Base-by-base conservation (phyloP, 2,888 invertebrate genomes). In the Cloeon dipterum region DNA sequence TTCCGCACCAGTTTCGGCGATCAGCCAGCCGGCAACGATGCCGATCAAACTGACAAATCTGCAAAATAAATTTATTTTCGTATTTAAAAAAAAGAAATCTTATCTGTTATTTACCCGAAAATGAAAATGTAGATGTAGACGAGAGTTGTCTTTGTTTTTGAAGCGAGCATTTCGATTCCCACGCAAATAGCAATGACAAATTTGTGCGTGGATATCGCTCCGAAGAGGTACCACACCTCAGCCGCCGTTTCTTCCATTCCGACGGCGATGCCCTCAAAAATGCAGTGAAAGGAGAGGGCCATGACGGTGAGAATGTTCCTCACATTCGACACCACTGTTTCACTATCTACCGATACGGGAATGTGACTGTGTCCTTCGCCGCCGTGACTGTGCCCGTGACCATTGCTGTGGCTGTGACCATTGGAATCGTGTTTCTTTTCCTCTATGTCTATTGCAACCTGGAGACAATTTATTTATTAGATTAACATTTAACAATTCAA, bases 41-140 rank as follows among this genome's bases (percentile, higher is more conserved):
- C 65, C 65, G 25, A 63, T 38, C 0, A 64, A 57, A 2, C 61
- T 51, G 32, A 59, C 58, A 5, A 59, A 36, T 4, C 62, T 54
- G 38, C 52, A 50, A 10, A 47, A 46, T 5, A 45, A n/a, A n/a
- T 23, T 7, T 11, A 8, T 23, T 23, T 23, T 23, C 8, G 7
- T 8, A 23, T n/a, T n/a, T n/a, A n/a, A n/a, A n/a, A n/a, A n/a
- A n/a, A n/a, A n/a, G n/a, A n/a, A n/a, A n/a, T n/a, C 16, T 5
- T n/a, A n/a, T n/a, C n/a, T n/a, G n/a, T n/a, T n/a, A n/a, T 29
- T 14, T 14, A 29, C 29, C 29, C 29, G 29, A 29, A 29, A 11
- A 29, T 29, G 29, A 29, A 29, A 41, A 47, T 46, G 45, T 38
- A 63, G 57, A 42, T 58, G 39, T 7, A 60, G 52, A 33, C 57